These are phyloP conservation scores for Dryadula phaetusa DNA, from an alignment of 2,888 invertebrate genomes.

Conservation along the genomic window DNA sequence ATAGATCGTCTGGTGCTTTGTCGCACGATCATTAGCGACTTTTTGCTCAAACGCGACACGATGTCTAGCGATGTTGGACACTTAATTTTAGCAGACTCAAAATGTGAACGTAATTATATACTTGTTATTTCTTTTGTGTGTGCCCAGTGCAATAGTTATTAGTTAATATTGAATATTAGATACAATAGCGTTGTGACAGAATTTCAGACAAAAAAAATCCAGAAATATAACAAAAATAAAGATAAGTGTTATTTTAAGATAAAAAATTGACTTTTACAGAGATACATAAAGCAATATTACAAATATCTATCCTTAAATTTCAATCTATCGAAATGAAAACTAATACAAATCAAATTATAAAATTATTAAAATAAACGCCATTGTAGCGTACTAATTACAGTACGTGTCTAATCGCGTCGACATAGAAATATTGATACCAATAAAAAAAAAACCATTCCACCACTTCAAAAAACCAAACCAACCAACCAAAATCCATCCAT, in stretches of 20 bases:
- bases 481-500: conserved; percentile 7
- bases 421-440: background rate
- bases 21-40: conserved; percentile 27
- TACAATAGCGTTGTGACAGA: background rate
- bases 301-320: too few relatives aligned
- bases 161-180: background rate
- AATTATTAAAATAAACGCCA: too few relatives aligned
- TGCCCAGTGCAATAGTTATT: background rate
- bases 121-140: conserved; percentile 34
- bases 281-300: too few relatives aligned
- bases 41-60: conserved; percentile 33
- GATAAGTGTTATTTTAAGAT: too few relatives aligned
- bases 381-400: too few relatives aligned
- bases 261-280: too few relatives aligned
- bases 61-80: conserved; percentile 37
- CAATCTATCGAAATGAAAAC: too few relatives aligned
- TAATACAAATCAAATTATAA: too few relatives aligned
- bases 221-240: background rate
- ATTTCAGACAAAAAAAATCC: background rate
- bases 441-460: background rate
- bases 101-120: conserved; percentile 33
- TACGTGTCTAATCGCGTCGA: too few relatives aligned
- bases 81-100: conserved; percentile 39
- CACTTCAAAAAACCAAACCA: background rate
- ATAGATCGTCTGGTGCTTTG: conserved; percentile 31